Base-by-base conservation (phyloP, 2,888 invertebrate species). In the Melipona bicolor region DNA sequence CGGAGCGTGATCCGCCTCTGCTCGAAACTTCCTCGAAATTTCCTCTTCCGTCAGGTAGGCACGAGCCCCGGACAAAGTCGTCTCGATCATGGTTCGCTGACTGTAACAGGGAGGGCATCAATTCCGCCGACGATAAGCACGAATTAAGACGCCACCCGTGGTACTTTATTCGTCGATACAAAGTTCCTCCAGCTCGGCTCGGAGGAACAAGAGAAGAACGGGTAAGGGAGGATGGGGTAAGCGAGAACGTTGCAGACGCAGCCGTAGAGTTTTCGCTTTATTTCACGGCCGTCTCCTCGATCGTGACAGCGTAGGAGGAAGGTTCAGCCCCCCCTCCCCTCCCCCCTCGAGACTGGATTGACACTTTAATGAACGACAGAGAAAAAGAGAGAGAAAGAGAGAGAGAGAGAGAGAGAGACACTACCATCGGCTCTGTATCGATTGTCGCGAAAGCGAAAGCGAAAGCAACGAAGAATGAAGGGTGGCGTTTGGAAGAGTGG, bases 361-460 rank as follows among this genome's bases (percentile, higher is more conserved):
- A 93, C 93, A 92, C 92, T 93, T 93, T 92, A 92, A 93, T 92
- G 92, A 93, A 92, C 92, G 92, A 92, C 88, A 89, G 88, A 90
- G 91, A 90, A 3, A 24, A 24, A 24, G 59, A 61, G 24, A 56
- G n/a, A 56, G n/a, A 59, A 6, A 59, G 17, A 24, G 15, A 59
- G 92, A 92, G 89, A 89, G 17, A 27, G 9, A 61, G 92, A 91
- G 89, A 89, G 88, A 90, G 91, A 90, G 9, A 17, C 43, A 9
- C 43, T 15, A 11, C 88, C 81, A 88, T 85, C 87, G 87, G 81
- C 69, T 79, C 80, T 86, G 79, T 83, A 86, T 89, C 90, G 89
- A 89, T 90, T 90, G 90, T 90, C 87, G 81, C 83, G 82, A 89
- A 88, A 90, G 81, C 83, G 82, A 89, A 88, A 90, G 87, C 86